Evolutionary conservation across 2,113 vertebrate genomes (phyloP).

Genomic region (Labrus mixtus): DNA sequence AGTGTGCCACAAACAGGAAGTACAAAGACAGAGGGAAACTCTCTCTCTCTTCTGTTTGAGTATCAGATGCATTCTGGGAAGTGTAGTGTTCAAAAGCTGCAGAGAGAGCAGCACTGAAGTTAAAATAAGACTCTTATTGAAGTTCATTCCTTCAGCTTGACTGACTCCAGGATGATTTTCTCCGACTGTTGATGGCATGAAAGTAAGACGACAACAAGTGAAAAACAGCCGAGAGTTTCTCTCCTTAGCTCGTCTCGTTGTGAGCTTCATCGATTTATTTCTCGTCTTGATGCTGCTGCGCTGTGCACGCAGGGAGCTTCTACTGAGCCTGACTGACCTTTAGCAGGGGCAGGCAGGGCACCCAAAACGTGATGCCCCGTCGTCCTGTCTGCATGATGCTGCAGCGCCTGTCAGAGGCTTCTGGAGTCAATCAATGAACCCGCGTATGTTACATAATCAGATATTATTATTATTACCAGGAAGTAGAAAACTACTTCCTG

Average conservation of each 20-base stretch:
- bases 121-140: neutral
- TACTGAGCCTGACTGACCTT: constrained; percentile 64
- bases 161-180: constrained; percentile 33
- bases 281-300: constrained; percentile 48
- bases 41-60: neutral
- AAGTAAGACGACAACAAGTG: constrained; percentile 23
- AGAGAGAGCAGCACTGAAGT: no score
- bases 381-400: constrained; percentile 41
- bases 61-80: neutral
- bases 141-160: constrained; percentile 43
- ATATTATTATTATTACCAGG: no score
- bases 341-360: constrained; percentile 49
- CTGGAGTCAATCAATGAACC: constrained; percentile 47
- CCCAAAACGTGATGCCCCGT: constrained; percentile 9
- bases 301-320: constrained; percentile 52
- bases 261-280: constrained; percentile 62
- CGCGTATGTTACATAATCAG: no score
- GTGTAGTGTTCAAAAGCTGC: neutral
- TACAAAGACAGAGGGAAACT: neutral
- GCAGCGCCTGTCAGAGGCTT: constrained; percentile 44
- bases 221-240: constrained; percentile 1
- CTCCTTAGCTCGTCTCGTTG: constrained; percentile 31
- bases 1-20: neutral
- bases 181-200: constrained; percentile 28
- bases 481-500: no score